Evolutionary conservation across 35 echinoderm and acorn worm genomes (phyloP), one percentile per base, ranked within the genome.

Genomic region (Apostichopus parvimensis): DNA sequence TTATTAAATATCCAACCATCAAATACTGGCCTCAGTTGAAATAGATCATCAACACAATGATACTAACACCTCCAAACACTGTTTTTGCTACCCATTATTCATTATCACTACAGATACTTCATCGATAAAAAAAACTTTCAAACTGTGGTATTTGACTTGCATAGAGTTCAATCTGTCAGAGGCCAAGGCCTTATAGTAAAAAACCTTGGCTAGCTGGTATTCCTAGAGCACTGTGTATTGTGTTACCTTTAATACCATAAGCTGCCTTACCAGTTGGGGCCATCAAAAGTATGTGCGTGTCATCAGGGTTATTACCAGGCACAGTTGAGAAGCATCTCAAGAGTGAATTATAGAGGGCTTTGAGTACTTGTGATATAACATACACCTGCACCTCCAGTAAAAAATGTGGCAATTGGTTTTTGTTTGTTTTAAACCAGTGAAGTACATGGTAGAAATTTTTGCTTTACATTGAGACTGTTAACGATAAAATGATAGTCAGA

Each of bases 331-430:
- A 66, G 62, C 52, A 79, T 80, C 68, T 79, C 79, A 23, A 61
- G 24, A 95, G 83, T 20, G 82, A 57, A 10, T 92, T 22, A 60
- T 92, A 83, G 54, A 92, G 59, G 18, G 91, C 94, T 14, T 68
- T 71, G 53, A 92, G 18, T 4, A 88, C 76, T 7, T 71, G 68
- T 45, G 90, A 88, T 60, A 92, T 95, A 25, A 91, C 28, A 91
- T n/a, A 92, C 91, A n/a, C 94, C 94, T 60, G 73, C 94, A 21
- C 91, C 91, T 89, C 84, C 91, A 73, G 86, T 95, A 12, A 95
- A 53, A 73, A 95, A 95, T 23, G 61, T 34, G 77, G 89, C 90
- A 9, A 89, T 73, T 70, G 90, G 93, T 14, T 91, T 34, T 76
- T 81, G 21, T 83, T 53, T 53, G 77, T 91, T 45, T 86, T 90